phyloP scores from a whole-genome alignment of 1,140 invertebrate species.

The Hermetia illucens region DNA sequence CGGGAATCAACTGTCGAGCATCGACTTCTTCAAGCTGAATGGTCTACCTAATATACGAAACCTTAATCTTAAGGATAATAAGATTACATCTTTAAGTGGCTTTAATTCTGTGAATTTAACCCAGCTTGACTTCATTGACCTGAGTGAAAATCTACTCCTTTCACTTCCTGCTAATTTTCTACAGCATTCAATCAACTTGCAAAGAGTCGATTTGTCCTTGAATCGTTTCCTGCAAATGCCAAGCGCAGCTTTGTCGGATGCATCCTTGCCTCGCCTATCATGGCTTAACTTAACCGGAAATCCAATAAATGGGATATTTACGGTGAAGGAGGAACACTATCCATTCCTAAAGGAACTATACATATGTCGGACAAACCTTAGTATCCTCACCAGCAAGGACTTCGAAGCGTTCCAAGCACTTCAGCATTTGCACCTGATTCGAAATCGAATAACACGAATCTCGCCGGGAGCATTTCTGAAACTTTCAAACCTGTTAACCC shows the following conservation, averaged over 20 bases:
- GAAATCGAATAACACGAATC: constrained; percentile 63
- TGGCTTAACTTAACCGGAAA: constrained; percentile 73
- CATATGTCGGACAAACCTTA: constrained; percentile 68
- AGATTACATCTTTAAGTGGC: constrained; percentile 58
- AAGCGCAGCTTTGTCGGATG: constrained; percentile 57
- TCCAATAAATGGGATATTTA: constrained; percentile 50
- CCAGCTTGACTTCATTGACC: constrained; percentile 52
- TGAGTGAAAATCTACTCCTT: constrained; percentile 59
- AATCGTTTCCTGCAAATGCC: constrained; percentile 75
- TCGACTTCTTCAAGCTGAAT: constrained; percentile 63
- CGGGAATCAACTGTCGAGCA: constrained; percentile 49
- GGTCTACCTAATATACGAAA: constrained; percentile 52
- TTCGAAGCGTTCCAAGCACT: constrained; percentile 75
- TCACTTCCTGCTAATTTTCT: constrained; percentile 73
- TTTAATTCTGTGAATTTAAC: constrained; percentile 60
- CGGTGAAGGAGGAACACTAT: constrained; percentile 26
- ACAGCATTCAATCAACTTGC: constrained; percentile 48
- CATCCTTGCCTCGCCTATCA: constrained; percentile 51
- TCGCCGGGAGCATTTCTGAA: constrained; percentile 73
- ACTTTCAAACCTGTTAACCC: constrained; percentile 55
- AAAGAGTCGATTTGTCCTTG: constrained; percentile 60
- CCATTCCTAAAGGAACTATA: constrained; percentile 66
- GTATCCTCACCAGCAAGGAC: constrained; percentile 71
- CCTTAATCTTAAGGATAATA: constrained; percentile 60
- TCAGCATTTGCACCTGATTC: constrained; percentile 53